phyloP scores from a whole-genome alignment of 2,888 invertebrate genomes.

The Antheraea yamamai region DNA sequence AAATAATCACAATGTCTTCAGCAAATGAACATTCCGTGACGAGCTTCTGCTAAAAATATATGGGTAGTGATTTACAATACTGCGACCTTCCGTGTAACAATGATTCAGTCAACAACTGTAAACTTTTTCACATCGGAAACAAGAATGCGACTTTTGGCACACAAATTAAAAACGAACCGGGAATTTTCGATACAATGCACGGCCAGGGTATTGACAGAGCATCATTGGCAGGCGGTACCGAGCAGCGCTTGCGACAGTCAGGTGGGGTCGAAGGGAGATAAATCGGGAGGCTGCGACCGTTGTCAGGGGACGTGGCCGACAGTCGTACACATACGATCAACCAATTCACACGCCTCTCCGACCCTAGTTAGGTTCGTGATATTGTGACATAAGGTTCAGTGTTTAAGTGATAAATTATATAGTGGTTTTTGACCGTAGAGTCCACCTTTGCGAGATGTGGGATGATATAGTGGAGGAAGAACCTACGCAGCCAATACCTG shows the following conservation, averaged over 20 bases:
- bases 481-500: slow-evolving; percentile 52
- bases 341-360: slow-evolving; percentile 73
- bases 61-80: slow-evolving; percentile 10
- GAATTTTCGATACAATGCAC: slow-evolving; percentile 68
- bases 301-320: slow-evolving; percentile 56
- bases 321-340: slow-evolving; percentile 75
- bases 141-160: slow-evolving; percentile 63
- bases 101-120: slow-evolving; percentile 30
- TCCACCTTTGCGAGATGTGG: slow-evolving; percentile 72
- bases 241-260: slow-evolving; percentile 69
- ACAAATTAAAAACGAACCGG: slow-evolving; percentile 55
- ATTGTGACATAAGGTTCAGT: slow-evolving; percentile 41
- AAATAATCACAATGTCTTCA: slow-evolving; percentile 29
- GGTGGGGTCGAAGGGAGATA: slow-evolving; percentile 77
- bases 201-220: slow-evolving; percentile 76
- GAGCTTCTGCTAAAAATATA: neutral
- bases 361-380: slow-evolving; percentile 68
- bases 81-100: slow-evolving; percentile 21
- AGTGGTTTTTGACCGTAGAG: slow-evolving; percentile 67
- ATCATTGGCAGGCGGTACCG: slow-evolving; percentile 70
- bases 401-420: slow-evolving; percentile 37
- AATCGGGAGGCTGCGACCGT: slow-evolving; percentile 71
- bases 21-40: slow-evolving; percentile 31
- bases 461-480: slow-evolving; percentile 82
- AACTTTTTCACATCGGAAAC: slow-evolving; percentile 36